A percentile compares a stretch with the other conserved stretches of the same genome.
Evolutionary conservation across 2,113 vertebrate species (phyloP).

Genomic region (Nematolebias whitei): DNA sequence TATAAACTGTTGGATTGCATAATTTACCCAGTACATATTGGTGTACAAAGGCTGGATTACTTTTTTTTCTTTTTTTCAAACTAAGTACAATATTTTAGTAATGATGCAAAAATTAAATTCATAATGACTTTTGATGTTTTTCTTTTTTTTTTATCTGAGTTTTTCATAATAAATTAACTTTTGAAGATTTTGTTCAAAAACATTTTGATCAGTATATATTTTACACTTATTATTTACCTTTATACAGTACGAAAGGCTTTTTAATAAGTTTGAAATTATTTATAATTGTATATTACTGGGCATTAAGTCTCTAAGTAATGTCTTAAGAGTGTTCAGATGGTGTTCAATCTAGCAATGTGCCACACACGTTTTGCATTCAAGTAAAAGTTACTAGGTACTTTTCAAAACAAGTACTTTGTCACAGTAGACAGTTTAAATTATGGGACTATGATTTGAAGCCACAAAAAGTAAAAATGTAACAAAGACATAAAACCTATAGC

Average conservation of each 20-base stretch:
- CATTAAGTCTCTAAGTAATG: background rate
- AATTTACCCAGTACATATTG: constrained; percentile 2
- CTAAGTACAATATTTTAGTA: no score
- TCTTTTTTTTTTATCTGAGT: no score
- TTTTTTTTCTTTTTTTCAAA: background rate
- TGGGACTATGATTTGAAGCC: background rate
- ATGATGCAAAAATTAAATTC: no score
- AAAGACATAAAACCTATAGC: background rate
- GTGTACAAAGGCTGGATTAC: background rate
- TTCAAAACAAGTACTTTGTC: background rate
- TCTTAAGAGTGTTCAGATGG: no score
- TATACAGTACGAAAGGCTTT: no score
- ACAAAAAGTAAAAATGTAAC: background rate
- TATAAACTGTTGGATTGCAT: background rate
- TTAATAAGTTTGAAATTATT: no score
- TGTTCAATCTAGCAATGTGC: background rate
- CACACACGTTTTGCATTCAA: background rate
- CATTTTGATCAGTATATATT: no score
- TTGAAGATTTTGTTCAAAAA: no score
- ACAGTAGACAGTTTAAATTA: background rate
- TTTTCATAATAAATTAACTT: no score
- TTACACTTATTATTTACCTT: no score
- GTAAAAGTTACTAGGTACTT: background rate
- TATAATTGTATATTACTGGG: no score
- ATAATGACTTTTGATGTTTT: no score